A percentile compares a stretch with the other conserved stretches of the same genome.
Evolutionary conservation across 2,113 vertebrate genomes (phyloP).

Genomic region (Melozone crissalis): DNA sequence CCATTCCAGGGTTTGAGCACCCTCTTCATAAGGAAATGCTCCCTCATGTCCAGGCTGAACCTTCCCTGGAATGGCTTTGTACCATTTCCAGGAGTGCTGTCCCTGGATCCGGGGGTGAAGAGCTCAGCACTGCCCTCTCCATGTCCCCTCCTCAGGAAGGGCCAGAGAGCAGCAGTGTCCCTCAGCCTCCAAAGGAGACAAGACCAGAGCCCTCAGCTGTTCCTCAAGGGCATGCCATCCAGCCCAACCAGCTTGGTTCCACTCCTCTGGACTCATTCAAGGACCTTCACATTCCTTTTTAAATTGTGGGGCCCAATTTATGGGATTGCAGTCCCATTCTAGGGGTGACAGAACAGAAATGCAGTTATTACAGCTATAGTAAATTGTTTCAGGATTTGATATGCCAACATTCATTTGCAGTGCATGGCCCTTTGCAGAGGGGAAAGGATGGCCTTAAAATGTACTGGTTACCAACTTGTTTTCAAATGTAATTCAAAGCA

Average conservation of each 20-base stretch:
- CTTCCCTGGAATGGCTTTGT: background rate
- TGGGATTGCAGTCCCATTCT: background rate
- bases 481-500: background rate
- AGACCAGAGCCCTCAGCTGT: background rate
- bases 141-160: background rate
- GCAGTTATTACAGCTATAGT: background rate
- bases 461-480: background rate
- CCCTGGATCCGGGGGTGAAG: background rate
- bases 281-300: background rate
- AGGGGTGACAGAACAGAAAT: background rate
- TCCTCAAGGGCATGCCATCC: background rate
- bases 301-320: background rate
- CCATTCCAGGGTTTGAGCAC: background rate
- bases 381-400: background rate
- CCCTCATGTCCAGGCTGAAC: background rate
- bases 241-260: background rate
- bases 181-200: background rate
- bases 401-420: background rate
- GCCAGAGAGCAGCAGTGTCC: background rate
- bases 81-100: background rate
- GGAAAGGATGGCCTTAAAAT: background rate
- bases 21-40: background rate
- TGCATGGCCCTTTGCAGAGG: rapidly evolving
- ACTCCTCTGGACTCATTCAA: background rate
- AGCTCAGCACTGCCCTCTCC: background rate